Conservation (phyloP, 2,797 vertebrate species). For the Podarcis lilfordi region DNA sequence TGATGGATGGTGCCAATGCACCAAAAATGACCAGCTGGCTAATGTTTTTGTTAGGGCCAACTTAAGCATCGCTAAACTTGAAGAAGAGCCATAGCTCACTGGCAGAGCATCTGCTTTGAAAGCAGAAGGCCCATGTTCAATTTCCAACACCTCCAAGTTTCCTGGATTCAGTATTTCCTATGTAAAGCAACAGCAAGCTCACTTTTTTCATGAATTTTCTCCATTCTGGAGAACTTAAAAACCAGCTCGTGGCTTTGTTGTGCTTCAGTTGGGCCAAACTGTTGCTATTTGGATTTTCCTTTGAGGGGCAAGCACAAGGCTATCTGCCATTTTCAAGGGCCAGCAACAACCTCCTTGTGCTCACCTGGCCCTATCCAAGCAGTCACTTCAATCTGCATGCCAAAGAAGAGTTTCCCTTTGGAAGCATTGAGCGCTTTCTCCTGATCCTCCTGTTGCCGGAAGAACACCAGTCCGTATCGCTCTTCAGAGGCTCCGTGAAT, state of each 20-base stretch:
- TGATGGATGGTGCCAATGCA: no score
- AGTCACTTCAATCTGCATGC: slow-evolving; percentile 99
- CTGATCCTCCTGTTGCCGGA: slow-evolving; percentile 98
- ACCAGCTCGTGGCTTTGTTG: not conserved
- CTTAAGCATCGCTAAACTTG: not conserved
- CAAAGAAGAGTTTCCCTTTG: slow-evolving; percentile 98
- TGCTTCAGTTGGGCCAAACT: not conserved
- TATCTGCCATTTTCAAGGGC: not conserved
- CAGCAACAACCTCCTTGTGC: not conserved
- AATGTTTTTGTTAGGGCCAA: not conserved
- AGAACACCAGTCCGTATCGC: slow-evolving; percentile 96
- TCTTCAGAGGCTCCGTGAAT: slow-evolving; percentile 96
- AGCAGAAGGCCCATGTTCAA: no score
- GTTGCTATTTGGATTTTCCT: not conserved
- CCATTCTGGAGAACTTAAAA: not conserved
- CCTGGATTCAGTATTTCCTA: no score
- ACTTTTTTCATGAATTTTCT: not conserved
- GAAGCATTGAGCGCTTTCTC: slow-evolving; percentile 96
- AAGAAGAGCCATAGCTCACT: no score
- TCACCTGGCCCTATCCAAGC: slow-evolving; percentile 97
- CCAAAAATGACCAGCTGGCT: not conserved
- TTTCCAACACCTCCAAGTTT: no score
- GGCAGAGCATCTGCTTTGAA: no score
- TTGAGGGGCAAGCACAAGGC: not conserved
- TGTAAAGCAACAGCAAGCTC: not conserved